Conservation (phyloP, 2,113 vertebrate genomes). For the Prietella phreatophila region DNA sequence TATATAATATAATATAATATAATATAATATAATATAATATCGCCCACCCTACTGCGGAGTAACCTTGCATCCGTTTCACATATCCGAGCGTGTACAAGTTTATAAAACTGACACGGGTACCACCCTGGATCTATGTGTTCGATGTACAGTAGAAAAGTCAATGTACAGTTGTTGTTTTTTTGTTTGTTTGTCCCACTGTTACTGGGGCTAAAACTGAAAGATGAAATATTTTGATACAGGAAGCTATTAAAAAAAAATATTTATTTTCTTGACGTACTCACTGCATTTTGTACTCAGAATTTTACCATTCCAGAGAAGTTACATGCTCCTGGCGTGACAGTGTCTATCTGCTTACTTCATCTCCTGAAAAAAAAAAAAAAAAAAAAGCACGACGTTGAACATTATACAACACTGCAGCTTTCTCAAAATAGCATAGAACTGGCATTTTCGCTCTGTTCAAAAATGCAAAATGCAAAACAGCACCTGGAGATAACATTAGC, state of each 20-base stretch:
- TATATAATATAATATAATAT: neutral
- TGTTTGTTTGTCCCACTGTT: neutral
- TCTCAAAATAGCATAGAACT: neutral
- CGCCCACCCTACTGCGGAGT: neutral
- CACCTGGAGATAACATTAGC: neutral
- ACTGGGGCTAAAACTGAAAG: constrained; percentile 15
- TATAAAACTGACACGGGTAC: neutral
- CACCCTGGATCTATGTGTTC: neutral
- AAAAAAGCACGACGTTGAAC: neutral
- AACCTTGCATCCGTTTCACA: neutral
- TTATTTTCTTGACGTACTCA: constrained; percentile 49
- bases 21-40: neutral
- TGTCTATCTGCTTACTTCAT: neutral
- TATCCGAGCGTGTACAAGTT: neutral
- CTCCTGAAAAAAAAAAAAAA: neutral
- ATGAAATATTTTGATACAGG: constrained; percentile 51
- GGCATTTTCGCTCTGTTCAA: neutral
- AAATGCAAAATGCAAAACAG: neutral
- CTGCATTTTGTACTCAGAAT: neutral
- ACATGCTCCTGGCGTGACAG: neutral
- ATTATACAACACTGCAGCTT: neutral
- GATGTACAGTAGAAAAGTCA: neutral
- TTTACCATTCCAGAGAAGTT: neutral
- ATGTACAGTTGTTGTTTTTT: neutral
- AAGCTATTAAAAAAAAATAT: constrained; percentile 51